These are phyloP conservation scores for Dromaius novaehollandiae DNA, from an alignment of 2,113 vertebrate species.

Conservation along the genomic window DNA sequence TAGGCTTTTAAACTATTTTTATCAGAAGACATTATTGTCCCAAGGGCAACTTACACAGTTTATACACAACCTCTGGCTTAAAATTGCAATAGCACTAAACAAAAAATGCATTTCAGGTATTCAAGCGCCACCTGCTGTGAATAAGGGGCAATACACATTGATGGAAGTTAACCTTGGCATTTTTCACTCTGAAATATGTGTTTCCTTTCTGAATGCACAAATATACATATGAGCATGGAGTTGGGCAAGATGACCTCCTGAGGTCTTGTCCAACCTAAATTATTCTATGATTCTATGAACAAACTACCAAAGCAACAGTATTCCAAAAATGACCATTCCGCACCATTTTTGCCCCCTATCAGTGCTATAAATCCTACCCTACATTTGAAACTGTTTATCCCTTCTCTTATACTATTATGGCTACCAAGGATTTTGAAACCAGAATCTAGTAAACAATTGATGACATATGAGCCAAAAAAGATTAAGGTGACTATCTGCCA, in stretches of 20 bases:
- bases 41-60: neutral
- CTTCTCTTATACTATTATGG: neutral
- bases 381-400: neutral
- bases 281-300: neutral
- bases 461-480: neutral
- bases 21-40: neutral
- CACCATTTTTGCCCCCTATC: neutral
- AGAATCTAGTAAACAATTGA: neutral
- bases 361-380: neutral
- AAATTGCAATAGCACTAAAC: fast-evolving
- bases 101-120: neutral
- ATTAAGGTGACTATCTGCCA: neutral
- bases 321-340: neutral
- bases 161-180: fast-evolving
- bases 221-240: fast-evolving
- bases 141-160: no score
- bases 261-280: fast-evolving
- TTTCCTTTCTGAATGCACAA: neutral
- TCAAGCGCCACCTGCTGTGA: slow-evolving; percentile 11
- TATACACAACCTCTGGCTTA: fast-evolving
- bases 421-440: neutral
- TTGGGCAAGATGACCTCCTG: neutral
- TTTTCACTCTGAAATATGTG: fast-evolving
- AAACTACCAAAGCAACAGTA: neutral
- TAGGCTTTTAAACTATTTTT: neutral